phyloP scores from a whole-genome alignment of 2,888 invertebrate species.

The Phorcus lineatus region DNA sequence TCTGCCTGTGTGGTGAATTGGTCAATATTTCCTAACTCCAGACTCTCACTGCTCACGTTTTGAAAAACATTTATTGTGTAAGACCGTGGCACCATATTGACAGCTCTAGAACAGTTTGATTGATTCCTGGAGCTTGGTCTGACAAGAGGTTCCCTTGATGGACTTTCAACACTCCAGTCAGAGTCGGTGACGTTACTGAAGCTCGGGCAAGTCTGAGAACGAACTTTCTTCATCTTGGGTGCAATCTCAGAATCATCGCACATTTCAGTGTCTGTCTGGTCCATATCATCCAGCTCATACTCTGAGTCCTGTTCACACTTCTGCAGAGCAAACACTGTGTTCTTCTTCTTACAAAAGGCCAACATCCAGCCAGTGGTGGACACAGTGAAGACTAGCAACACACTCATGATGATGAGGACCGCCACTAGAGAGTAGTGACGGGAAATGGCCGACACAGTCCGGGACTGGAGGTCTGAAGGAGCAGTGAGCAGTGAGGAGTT shows the following conservation, averaged over 20 bases:
- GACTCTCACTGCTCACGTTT: background rate
- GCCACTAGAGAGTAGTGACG: constrained; percentile 43
- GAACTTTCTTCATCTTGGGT: background rate
- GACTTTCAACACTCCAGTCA: background rate
- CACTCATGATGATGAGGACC: constrained; percentile 62
- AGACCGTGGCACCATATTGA: constrained; percentile 14
- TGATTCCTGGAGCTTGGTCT: background rate
- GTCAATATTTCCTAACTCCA: constrained; percentile 4
- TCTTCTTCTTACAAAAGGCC: constrained; percentile 72
- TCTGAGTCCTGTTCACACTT: constrained; percentile 65
- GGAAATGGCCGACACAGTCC: background rate
- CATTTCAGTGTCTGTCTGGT: constrained; percentile 58
- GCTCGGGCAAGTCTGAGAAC: constrained; percentile 46
- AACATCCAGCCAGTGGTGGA: constrained; percentile 64
- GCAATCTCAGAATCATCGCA: constrained; percentile 41
- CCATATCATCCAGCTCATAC: constrained; percentile 68
- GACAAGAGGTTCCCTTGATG: background rate
- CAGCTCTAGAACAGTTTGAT: background rate
- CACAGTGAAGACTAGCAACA: constrained; percentile 68
- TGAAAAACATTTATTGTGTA: constrained; percentile 4
- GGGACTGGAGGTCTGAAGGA: background rate
- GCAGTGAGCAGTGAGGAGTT: background rate
- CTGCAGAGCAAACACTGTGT: constrained; percentile 69
- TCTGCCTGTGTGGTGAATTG: background rate
- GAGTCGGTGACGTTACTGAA: constrained; percentile 11